These are phyloP conservation scores for Anastrepha ludens DNA, from an alignment of 1,140 invertebrate genomes.

Conservation along the genomic window DNA sequence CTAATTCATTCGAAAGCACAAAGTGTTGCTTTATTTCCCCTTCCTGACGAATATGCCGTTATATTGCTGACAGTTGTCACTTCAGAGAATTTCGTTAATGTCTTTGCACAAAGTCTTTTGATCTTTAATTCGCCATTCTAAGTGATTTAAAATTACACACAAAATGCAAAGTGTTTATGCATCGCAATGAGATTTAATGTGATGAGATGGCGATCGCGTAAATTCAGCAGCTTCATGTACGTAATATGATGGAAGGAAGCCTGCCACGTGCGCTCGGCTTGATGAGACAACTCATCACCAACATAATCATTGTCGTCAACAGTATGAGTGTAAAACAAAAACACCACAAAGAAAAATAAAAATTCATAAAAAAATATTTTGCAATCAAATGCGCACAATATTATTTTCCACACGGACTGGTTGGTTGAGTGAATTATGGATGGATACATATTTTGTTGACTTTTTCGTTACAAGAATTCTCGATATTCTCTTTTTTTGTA, in stretches of 20 bases:
- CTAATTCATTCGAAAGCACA: too few species aligned
- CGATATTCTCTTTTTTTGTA: neutral
- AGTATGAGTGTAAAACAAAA: neutral
- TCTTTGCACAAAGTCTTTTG: constrained; percentile 14
- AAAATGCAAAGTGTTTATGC: neutral
- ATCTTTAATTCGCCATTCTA: constrained; percentile 40
- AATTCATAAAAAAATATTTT: neutral
- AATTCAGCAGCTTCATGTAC: neutral
- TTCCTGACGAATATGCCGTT: too few species aligned
- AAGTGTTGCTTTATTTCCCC: too few species aligned
- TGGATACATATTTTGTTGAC: constrained; percentile 18
- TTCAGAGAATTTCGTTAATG: constrained; percentile 32
- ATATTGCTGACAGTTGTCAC: constrained; percentile 32
- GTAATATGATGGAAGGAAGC: neutral
- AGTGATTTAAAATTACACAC: constrained; percentile 37
- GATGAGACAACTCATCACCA: constrained; percentile 49
- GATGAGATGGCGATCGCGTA: constrained; percentile 21
- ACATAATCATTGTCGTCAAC: constrained; percentile 38
- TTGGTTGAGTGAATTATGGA: constrained; percentile 45
- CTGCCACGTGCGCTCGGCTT: constrained; percentile 30
- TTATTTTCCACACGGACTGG: neutral
- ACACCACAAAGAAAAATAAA: neutral
- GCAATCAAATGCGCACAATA: constrained; percentile 11
- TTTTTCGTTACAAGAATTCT: constrained; percentile 28
- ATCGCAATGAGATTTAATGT: constrained; percentile 20